Evolutionary conservation across 2,797 vertebrate species (phyloP), one percentile per base, ranked within the genome.

Genomic region (Fistularia tabacaria): DNA sequence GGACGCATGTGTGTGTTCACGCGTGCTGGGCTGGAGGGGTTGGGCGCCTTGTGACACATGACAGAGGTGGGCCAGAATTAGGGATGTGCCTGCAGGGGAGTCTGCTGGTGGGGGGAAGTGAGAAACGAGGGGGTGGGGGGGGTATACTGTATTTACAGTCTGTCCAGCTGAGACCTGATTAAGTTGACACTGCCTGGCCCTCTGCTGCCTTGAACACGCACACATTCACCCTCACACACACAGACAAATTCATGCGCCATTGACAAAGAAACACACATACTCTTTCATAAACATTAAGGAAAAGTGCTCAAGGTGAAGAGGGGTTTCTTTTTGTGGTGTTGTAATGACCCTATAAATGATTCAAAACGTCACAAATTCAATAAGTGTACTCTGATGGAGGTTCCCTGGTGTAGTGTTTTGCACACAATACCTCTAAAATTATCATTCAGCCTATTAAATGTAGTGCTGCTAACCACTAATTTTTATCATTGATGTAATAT

Each of bases 141-240:
- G 66, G 36, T 39, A 50, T 84, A 86, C 86, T 85, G 84, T 86
- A 89, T 85, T 85, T 86, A 87, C 85, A 81, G 83, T 88, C 74
- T 64, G 63, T 68, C 82, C 85, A 88, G 82, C 77, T 87, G 85
- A 84, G 81, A 69, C 77, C 74, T 81, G 81, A 86, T 86, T 82
- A 83, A 72, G 71, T 66, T 73, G 68, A 83, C 59, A 66, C 54
- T 44, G 71, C 54, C 54, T n/a, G 56, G 51, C 62, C 64, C 46
- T 60, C 46, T 53, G 51, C 14, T 53, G 54, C 37, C 45, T 55
- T 47, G n/a, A 44, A 11, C 57, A 46, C 46, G 39, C 49, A 50
- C 51, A 57, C 50, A 56, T 64, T 66, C 64, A 25, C 52, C 38
- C 43, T 40, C 48, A 51, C 25, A 69, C 10, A 7, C 43, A 11